Evolutionary conservation across 1,140 invertebrate genomes (phyloP).

Genomic region (Pogonomyrmex barbatus): DNA sequence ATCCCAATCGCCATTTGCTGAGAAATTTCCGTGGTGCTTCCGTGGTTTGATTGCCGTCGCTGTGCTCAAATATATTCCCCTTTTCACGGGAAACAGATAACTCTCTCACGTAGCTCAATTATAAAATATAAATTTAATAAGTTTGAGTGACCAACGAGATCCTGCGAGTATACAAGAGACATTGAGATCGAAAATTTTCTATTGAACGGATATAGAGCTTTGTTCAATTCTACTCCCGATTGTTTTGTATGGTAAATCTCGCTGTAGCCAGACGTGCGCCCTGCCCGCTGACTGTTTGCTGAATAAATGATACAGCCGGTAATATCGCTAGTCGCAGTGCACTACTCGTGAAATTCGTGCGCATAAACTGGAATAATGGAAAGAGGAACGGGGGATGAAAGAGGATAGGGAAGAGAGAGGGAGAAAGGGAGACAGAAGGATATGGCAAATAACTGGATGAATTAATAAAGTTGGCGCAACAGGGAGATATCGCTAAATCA

Average conservation of each 20-base stretch:
- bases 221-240: not conserved
- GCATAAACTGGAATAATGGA: slow-evolving; percentile 49
- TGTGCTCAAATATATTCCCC: not conserved
- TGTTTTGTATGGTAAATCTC: slow-evolving; percentile 53
- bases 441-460: slow-evolving; percentile 57
- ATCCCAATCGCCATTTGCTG: not conserved
- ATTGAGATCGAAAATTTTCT: slow-evolving; percentile 29
- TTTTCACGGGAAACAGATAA: not conserved
- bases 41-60: not conserved
- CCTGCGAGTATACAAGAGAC: not conserved
- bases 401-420: not conserved
- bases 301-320: slow-evolving; percentile 74
- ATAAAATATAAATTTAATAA: not conserved
- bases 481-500: slow-evolving; percentile 63
- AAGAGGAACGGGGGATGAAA: slow-evolving; percentile 2
- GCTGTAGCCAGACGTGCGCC: not conserved
- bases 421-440: not conserved
- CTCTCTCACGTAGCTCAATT: not conserved
- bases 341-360: slow-evolving; percentile 44
- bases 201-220: not conserved
- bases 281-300: slow-evolving; percentile 63
- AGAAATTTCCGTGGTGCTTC: not conserved
- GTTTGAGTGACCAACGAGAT: not conserved
- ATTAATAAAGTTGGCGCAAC: slow-evolving; percentile 61
- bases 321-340: slow-evolving; percentile 60